Evolutionary conservation across 1,140 invertebrate genomes (phyloP).

Genomic region (Saccostrea glomerata): DNA sequence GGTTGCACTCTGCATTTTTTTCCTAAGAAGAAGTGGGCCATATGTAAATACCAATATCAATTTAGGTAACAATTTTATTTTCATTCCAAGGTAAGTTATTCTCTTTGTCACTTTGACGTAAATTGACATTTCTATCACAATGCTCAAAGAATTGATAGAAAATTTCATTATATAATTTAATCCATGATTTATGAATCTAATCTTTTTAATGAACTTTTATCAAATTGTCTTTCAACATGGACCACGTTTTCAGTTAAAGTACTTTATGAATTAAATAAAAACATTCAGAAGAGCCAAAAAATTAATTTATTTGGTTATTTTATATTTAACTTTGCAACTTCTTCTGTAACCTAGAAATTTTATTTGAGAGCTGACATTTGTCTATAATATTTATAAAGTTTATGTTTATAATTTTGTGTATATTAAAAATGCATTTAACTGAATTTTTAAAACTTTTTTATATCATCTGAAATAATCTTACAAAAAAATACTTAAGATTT

Average conservation of each 20-base stretch:
- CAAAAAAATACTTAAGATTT: no score
- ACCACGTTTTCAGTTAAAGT: neutral
- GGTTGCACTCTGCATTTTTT: neutral
- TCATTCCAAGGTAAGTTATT: constrained; percentile 19
- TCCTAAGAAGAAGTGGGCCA: neutral
- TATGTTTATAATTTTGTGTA: no score
- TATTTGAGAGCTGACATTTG: no score
- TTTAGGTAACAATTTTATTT: constrained; percentile 17
- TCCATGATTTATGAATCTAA: neutral
- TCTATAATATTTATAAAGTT: no score
- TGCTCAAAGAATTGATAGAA: neutral
- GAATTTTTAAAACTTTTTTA: no score
- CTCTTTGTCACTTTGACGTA: neutral
- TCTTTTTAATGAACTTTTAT: neutral
- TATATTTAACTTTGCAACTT: no score
- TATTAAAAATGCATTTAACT: no score
- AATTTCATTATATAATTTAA: neutral
- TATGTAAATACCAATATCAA: constrained; percentile 7
- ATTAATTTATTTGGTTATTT: no score
- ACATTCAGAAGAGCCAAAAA: no score
- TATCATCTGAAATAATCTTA: no score
- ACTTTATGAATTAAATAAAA: neutral
- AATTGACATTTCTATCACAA: neutral
- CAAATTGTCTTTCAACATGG: neutral
- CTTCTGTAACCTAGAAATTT: no score